Base-by-base conservation (phyloP, 1,140 invertebrate species). In the Aricia agestis region DNA sequence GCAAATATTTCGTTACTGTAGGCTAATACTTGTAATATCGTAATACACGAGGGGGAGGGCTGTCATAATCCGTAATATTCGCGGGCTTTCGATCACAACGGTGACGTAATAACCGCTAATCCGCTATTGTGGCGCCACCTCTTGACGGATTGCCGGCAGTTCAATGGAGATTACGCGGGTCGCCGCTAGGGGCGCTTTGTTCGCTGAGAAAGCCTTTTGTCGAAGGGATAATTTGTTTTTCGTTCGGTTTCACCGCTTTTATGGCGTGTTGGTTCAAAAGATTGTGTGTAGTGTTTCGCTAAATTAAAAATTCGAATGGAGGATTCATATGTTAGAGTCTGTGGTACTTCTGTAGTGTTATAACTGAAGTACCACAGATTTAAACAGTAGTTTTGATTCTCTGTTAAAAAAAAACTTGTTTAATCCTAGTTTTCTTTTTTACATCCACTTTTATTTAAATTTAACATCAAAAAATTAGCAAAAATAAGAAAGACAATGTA, bases 31-130 rank as follows among this genome's bases (percentile, higher is more conserved):
- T 52, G 42, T 52, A 52, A 52, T 52, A 52, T 52, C 13, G 45
- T 52, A 52, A 52, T 52, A 52, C 45, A 11, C 45, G 77, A 73
- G 82, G 81, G 81, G 81, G 82, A 83, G 81, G 81, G 74, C 83
- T 72, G 85, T 86, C 78, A 87, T 90, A 90, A 90, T 89, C 88
- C 88, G 75, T 82, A 88, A 90, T 90, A 90, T 90, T 88, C 80
- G 71, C 76, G 72, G 70, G 76, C 77, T 79, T 83, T 82, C 86
- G 83, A 90, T 90, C 87, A 89, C 88, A 90, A 90, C 88, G 83
- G 86, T 88, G 88, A 79, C 80, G 88, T 88, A 90, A 90, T 90
- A 90, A 74, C 72, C 79, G 81, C 86, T 90, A 88, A 90, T 90
- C 87, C 88, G 73, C 81, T 72, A 90, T 90, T 89, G 88, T 90